These are phyloP conservation scores for Diaperis boleti DNA, from an alignment of 2,888 invertebrate genomes.

Conservation along the genomic window DNA sequence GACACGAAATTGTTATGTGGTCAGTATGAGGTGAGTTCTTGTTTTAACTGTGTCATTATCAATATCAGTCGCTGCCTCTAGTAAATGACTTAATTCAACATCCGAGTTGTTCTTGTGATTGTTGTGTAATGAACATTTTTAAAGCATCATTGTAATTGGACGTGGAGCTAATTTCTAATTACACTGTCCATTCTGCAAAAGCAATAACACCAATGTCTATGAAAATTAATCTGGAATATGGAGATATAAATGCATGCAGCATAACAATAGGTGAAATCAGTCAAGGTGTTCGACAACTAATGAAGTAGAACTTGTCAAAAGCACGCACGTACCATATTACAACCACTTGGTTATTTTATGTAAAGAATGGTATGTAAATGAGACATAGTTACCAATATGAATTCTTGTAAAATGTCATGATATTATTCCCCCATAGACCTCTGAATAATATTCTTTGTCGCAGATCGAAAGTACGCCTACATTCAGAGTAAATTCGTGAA, in stretches of 20 bases:
- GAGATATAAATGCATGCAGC: conserved; percentile 7
- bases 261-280: conserved; percentile 37
- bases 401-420: conserved; percentile 21
- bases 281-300: conserved; percentile 40
- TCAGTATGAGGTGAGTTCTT: neutral
- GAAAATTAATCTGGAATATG: conserved; percentile 30
- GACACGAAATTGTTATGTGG: conserved; percentile 11
- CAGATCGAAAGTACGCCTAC: conserved; percentile 4
- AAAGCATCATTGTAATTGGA: conserved; percentile 4
- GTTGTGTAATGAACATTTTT: no score
- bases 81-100: neutral
- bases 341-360: conserved; percentile 9
- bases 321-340: conserved; percentile 40
- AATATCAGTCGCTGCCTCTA: neutral
- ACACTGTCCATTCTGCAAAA: neutral
- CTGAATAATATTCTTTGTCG: no score
- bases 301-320: conserved; percentile 43
- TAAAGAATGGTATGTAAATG: conserved; percentile 33
- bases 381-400: conserved; percentile 17
- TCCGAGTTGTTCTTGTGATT: conserved; percentile 1
- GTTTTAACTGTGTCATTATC: conserved; percentile 1
- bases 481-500: neutral
- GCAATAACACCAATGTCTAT: conserved; percentile 2
- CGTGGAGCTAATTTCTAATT: neutral
- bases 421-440: neutral